These are phyloP conservation scores for Trichoplusia ni DNA, from an alignment of 1,140 invertebrate genomes.

Conservation along the genomic window DNA sequence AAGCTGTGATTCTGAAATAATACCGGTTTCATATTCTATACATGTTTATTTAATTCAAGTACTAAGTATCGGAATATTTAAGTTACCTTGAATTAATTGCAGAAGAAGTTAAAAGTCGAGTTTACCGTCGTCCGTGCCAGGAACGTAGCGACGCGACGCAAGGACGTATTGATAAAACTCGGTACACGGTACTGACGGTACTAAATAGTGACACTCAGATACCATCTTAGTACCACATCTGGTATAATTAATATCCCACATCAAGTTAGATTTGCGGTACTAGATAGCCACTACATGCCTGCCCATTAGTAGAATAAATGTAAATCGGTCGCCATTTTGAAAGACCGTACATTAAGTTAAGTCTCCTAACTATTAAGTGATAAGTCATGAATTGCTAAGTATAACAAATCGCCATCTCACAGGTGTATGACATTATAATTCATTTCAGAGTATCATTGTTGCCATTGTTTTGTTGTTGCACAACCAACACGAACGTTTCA, in stretches of 20 bases:
- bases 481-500: neutral
- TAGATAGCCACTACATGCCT: neutral
- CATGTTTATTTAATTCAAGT: no score
- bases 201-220: neutral
- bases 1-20: no score
- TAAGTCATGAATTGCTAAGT: conserved; percentile 1
- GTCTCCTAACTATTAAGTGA: neutral
- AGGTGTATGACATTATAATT: conserved; percentile 26
- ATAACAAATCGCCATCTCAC: neutral
- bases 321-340: conserved; percentile 1
- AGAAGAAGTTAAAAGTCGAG: no score
- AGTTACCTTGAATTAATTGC: no score
- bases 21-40: no score
- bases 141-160: neutral
- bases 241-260: neutral
- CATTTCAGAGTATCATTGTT: neutral
- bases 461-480: neutral
- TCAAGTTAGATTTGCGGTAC: neutral
- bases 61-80: no score
- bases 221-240: neutral
- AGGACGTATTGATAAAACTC: neutral
- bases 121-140: neutral
- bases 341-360: neutral
- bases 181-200: neutral
- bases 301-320: neutral